phyloP scores from a whole-genome alignment of 2,888 invertebrate species.

The Saturnia pavonia region DNA sequence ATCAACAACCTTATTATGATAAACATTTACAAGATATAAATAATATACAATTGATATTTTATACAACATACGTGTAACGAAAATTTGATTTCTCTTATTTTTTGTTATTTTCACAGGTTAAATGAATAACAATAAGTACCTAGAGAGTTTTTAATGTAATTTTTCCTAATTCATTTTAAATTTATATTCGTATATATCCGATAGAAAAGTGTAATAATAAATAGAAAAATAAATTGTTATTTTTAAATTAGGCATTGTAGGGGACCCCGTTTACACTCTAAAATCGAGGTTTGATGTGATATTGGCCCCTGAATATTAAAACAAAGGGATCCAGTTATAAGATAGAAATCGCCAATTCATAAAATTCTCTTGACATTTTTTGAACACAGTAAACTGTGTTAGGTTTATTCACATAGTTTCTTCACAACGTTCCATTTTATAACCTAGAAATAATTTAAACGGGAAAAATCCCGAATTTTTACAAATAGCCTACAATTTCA shows the following conservation, averaged over 20 bases:
- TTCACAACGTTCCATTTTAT: not conserved
- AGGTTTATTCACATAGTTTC: not conserved
- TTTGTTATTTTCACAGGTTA: constrained; percentile 43
- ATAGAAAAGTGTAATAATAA: constrained; percentile 50
- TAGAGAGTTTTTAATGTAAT: constrained; percentile 50
- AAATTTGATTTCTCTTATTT: constrained; percentile 30
- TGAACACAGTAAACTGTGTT: too few species aligned
- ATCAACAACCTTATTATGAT: constrained; percentile 72
- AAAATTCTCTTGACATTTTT: too few species aligned
- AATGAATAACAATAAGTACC: constrained; percentile 72
- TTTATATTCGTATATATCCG: constrained; percentile 49
- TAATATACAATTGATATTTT: constrained; percentile 62
- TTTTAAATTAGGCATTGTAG: constrained; percentile 7
- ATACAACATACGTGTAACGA: constrained; percentile 64
- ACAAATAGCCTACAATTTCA: not conserved
- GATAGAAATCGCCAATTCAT: not conserved
- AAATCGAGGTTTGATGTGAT: constrained; percentile 12
- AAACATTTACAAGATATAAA: constrained; percentile 71
- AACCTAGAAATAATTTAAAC: not conserved
- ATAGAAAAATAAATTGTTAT: constrained; percentile 30
- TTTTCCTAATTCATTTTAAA: constrained; percentile 40
- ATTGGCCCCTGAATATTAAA: constrained; percentile 15
- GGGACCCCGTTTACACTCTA: not conserved
- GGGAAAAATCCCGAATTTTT: not conserved
- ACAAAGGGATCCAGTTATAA: not conserved